phyloP scores from a whole-genome alignment of 64 coral and sea anemone species.

The Orbicella faveolata region DNA sequence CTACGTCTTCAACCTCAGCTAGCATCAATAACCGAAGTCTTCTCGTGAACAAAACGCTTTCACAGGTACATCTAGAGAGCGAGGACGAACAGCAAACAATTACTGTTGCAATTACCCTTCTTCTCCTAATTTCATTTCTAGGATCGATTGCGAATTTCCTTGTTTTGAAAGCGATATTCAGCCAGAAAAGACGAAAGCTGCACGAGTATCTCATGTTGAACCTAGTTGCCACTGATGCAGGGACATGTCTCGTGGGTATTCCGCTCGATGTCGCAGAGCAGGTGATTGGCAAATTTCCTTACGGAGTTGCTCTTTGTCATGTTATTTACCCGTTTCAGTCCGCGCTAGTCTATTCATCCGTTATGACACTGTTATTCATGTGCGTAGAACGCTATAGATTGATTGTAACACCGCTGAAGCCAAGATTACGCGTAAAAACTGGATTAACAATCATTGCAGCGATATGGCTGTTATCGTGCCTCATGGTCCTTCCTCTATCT shows the following conservation, averaged over 20 bases:
- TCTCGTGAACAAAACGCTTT: not conserved
- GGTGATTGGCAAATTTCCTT: conserved; percentile 53
- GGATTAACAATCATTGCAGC: conserved; percentile 50
- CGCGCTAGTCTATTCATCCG: conserved; percentile 72
- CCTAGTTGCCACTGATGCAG: conserved; percentile 76
- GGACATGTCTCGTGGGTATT: conserved; percentile 74
- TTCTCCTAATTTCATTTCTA: conserved; percentile 24
- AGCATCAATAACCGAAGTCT: not conserved
- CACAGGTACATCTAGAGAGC: not conserved
- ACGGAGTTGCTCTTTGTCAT: conserved; percentile 74
- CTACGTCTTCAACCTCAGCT: too few relatives aligned
- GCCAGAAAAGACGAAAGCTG: conserved; percentile 38
- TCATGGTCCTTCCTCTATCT: conserved; percentile 62
- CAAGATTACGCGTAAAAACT: conserved; percentile 28
- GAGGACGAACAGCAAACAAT: not conserved
- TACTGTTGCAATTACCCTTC: not conserved
- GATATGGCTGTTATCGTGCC: conserved; percentile 59
- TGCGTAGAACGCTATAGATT: conserved; percentile 80
- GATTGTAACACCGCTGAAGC: conserved; percentile 82
- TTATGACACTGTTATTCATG: conserved; percentile 85
- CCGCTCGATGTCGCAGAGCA: conserved; percentile 76
- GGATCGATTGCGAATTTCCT: conserved; percentile 51
- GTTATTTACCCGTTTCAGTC: conserved; percentile 92
- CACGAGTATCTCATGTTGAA: conserved; percentile 90
- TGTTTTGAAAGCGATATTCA: conserved; percentile 53